Base-by-base conservation (phyloP, 2,797 vertebrate genomes). In the Todus mexicanus region DNA sequence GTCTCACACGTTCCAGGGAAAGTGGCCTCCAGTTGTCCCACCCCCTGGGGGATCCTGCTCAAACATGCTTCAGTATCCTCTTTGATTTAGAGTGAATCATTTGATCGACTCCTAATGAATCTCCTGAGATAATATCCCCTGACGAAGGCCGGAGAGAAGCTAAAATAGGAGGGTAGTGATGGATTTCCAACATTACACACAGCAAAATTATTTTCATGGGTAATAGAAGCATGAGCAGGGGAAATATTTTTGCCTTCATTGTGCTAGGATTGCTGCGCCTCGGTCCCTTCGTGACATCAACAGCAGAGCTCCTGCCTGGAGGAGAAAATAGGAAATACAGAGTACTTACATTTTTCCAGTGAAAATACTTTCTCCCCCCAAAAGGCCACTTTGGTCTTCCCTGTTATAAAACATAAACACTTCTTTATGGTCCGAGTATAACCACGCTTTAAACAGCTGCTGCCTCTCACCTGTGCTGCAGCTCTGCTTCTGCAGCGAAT, bases 341-440 rank as follows among this genome's bases (percentile, higher is more conserved):
- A 90, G 33, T 50, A 50, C 61, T 94, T 94, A 63, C 2, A 63
- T 92, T 93, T 92, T 92, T 80, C 66, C 78, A 94, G 64, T 80
- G 65, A 77, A 96, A 95, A 93, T 84, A 82, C 57, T 82, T 95
- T 87, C 84, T 76, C 16, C 11, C 50, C 92, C 90, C 93, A 74
- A 77, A 94, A 92, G 96, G 81, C 85, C 79, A 91, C 70, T 95
- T 96, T 45, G 53, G 78, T 94, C 88, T 90, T 95, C 90, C 25
- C 65, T 79, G 26, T 83, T 93, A 87, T 76, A 85, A 94, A 95
- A 96, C 82, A 53, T 85, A 95, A 95, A 94, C 69, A 69, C 42
- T 77, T 90, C 77, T 90, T 91, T 92, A 89, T 69, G 89, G 84
- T 85, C 90, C 61, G 77, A 89, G 89, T 69, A 89, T 93, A 94